Evolutionary conservation across 2,113 vertebrate species (phyloP), one percentile per base, ranked within the genome.

Genomic region (Lontra canadensis): DNA sequence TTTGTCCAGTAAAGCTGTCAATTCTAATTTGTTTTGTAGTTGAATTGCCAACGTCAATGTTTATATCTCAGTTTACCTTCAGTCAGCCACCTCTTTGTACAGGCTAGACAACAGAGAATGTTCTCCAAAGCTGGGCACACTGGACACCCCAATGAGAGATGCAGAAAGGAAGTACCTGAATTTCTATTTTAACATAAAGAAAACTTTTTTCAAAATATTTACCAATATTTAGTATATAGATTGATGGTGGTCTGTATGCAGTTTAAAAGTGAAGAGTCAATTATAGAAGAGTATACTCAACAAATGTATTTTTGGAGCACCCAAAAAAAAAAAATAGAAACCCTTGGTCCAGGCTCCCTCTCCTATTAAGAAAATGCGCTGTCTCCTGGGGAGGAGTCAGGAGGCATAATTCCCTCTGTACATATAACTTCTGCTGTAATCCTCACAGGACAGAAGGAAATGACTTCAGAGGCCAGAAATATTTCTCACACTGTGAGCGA

Each of bases 381-480:
- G 29, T 95, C 12, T 83, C 39, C 39, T 89, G 26, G 17, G 42
- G 61, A 95, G n/a, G 12, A 95, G 49, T n/a, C 12, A 21, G 14
- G 63, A 89, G 63, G 5, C 21, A 80, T 63, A 81, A 79, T n/a
- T 84, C 25, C 31, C n/a, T 73, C 7, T 82, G 29, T 52, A 47
- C 20, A 25, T 79, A 13, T 57, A 52, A 92, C 79, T 88, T 92
- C 69, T 95, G 26, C 29, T 63, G 4, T n/a, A 94, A 57, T 91
- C 73, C 9, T 96, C 36, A 80, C 93, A 97, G 96, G 92, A 69
- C 63, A 29, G 34, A 93, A 93, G 79, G 17, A 89, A 82, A 95
- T 98, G 91, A 52, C 65, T 29, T 89, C 69, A 80, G 73, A 95
- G 18, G 26, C 26, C 91, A 97, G 88, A 63, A 98, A 98, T 69